These are phyloP conservation scores for Amyelois transitella DNA, from an alignment of 1,140 invertebrate genomes.

Conservation along the genomic window DNA sequence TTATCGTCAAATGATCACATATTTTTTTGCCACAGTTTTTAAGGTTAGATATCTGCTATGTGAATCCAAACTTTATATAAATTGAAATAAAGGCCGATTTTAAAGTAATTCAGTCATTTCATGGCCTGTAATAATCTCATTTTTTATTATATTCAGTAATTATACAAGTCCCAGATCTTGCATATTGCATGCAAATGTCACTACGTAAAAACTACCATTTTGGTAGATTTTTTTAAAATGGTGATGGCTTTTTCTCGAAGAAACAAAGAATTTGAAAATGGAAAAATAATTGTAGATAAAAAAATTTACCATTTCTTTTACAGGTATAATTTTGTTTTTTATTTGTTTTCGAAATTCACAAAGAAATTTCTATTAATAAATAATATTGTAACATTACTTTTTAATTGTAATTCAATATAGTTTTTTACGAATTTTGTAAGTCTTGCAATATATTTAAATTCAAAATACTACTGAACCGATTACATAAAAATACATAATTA, in stretches of 20 bases:
- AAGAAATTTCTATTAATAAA: background rate
- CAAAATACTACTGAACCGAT: background rate
- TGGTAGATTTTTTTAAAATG: conserved; percentile 5
- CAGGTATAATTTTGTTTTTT: conserved; percentile 21
- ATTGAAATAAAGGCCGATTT: background rate
- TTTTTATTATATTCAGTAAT: conserved; percentile 1
- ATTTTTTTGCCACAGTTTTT: conserved; percentile 24
- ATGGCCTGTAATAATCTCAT: background rate
- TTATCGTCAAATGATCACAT: conserved; percentile 42
- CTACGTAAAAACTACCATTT: background rate
- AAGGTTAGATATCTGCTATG: conserved; percentile 56
- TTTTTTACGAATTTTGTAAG: background rate
- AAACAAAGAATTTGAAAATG: background rate
- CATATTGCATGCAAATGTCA: background rate
- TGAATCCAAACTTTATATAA: conserved; percentile 9
- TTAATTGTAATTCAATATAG: too few species aligned
- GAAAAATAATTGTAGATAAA: background rate
- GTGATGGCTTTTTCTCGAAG: conserved; percentile 19
- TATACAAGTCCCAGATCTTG: background rate
- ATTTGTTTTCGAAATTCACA: conserved; percentile 1
- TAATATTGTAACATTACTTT: too few species aligned
- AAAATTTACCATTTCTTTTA: conserved; percentile 27
- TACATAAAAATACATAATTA: background rate
- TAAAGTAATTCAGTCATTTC: background rate
- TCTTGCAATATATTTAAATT: background rate